Conservation (phyloP, 1,140 invertebrate species). For the Brachionus angularis region DNA sequence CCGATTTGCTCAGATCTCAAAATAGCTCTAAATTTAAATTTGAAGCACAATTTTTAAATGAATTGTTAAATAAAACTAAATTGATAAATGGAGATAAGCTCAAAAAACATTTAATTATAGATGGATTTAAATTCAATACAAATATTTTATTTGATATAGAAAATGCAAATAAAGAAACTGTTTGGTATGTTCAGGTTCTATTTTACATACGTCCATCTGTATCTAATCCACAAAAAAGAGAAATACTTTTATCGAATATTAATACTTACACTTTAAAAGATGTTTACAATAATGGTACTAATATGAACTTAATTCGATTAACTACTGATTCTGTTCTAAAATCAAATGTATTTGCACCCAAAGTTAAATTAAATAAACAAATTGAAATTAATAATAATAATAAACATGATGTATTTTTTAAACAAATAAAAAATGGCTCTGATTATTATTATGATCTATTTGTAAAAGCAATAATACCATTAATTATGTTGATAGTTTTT, state of each 20-base stretch:
- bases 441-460: background rate
- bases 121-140: slow-evolving; percentile 37
- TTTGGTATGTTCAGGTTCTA: slow-evolving; percentile 3
- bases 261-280: slow-evolving; percentile 31
- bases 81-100: slow-evolving; percentile 8
- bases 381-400: too few relatives aligned
- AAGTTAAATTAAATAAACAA: too few relatives aligned
- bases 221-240: background rate
- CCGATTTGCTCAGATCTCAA: too few relatives aligned
- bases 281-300: slow-evolving; percentile 20
- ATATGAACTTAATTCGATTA: slow-evolving; percentile 8
- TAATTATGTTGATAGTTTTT: background rate
- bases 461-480: background rate
- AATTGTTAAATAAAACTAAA: background rate
- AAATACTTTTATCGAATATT: background rate
- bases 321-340: slow-evolving; percentile 3
- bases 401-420: background rate
- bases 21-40: too few relatives aligned
- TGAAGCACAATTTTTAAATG: slow-evolving; percentile 38
- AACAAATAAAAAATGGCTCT: background rate
- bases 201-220: slow-evolving; percentile 6
- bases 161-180: background rate
- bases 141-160: slow-evolving; percentile 34
- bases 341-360: too few relatives aligned
- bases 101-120: background rate